Conservation (phyloP, 1,140 invertebrate genomes). For the Bombus confusus region DNA sequence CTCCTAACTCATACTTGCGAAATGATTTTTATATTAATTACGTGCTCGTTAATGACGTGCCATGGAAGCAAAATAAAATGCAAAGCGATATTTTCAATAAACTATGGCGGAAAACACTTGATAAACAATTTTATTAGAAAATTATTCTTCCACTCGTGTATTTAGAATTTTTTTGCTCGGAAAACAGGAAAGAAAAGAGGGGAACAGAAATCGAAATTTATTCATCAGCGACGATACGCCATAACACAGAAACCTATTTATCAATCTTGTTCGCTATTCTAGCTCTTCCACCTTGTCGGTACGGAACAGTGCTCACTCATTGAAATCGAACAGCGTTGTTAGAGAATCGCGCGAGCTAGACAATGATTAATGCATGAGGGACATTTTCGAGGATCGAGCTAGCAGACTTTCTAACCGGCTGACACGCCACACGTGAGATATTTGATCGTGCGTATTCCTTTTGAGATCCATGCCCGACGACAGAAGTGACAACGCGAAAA, state of each 20-base stretch:
- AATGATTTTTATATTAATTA: background rate
- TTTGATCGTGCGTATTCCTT: constrained; percentile 72
- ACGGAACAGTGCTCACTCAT: constrained; percentile 34
- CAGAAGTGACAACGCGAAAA: constrained; percentile 53
- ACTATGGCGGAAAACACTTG: background rate
- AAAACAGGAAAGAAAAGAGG: background rate
- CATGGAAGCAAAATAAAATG: no score
- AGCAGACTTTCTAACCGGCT: constrained; percentile 73
- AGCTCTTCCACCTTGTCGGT: constrained; percentile 1
- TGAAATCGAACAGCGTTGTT: constrained; percentile 55
- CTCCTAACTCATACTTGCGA: background rate
- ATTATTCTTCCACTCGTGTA: background rate
- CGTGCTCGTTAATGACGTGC: no score
- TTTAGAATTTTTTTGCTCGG: background rate
- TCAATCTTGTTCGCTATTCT: constrained; percentile 5
- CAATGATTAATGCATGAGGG: constrained; percentile 78
- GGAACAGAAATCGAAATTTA: background rate
- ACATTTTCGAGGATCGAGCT: constrained; percentile 69
- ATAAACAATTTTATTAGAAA: background rate
- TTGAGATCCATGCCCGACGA: constrained; percentile 71
- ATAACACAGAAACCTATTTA: constrained; percentile 11
- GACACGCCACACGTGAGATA: constrained; percentile 65
- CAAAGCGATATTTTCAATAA: no score
- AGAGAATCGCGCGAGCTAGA: constrained; percentile 57
- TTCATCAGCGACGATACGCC: background rate